Evolutionary conservation across 2,888 invertebrate genomes (phyloP).

Genomic region (Microplitis deprimator): DNA sequence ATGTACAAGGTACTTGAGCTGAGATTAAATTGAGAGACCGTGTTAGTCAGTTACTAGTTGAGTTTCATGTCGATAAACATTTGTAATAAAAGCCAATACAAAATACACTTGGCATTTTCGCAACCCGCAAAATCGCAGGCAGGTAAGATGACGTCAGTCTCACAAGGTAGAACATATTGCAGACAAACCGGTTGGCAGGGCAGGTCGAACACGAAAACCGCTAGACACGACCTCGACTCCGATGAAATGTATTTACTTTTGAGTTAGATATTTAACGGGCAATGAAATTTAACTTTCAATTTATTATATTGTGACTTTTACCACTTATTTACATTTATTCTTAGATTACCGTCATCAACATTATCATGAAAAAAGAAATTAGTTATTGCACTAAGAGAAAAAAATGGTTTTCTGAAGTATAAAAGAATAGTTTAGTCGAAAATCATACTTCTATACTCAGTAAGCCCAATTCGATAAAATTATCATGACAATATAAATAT

Average conservation of each 20-base stretch:
- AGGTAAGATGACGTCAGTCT: conserved; percentile 58
- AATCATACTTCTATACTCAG: too few species aligned
- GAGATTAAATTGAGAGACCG: neutral
- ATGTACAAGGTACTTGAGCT: neutral
- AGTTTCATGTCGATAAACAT: conserved; percentile 18
- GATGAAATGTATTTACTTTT: conserved; percentile 39
- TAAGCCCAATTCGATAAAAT: too few species aligned
- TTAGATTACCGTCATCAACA: neutral
- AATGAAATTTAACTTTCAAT: conserved; percentile 39
- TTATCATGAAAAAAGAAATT: neutral
- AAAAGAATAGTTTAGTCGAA: too few species aligned
- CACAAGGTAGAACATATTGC: conserved; percentile 40
- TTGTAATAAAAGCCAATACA: conserved; percentile 4
- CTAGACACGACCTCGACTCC: conserved; percentile 60
- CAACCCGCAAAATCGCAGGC: conserved; percentile 31
- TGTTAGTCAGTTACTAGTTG: neutral
- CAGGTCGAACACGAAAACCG: conserved; percentile 57
- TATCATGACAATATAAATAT: too few species aligned
- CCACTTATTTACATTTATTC: neutral
- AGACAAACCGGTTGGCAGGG: conserved; percentile 59
- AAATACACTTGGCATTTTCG: conserved; percentile 11
- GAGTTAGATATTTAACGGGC: conserved; percentile 40
- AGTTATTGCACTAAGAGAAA: neutral
- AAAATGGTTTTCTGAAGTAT: too few species aligned
- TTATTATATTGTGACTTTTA: conserved; percentile 17